Evolutionary conservation across 1,140 invertebrate genomes (phyloP), one percentile per base, ranked within the genome.

Genomic region (Papilio polytes): DNA sequence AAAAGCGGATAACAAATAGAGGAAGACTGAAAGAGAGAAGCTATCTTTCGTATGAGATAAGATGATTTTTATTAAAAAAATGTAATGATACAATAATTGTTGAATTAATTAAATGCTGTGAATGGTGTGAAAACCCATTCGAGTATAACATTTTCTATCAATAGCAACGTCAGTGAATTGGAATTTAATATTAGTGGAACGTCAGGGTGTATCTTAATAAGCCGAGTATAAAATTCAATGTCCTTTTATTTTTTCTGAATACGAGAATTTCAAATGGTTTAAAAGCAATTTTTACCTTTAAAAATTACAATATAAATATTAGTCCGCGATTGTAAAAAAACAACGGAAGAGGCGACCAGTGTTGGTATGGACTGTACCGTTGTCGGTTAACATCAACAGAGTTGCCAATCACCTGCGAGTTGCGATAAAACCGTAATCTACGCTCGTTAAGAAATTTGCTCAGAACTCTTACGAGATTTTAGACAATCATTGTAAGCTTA

Each of bases 391-490:
- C n/a, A 74, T 46, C 72, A 74, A 73, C 70, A 73, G 70, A 36
- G 44, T 74, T 44, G 36, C 36, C 72, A 74, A 74, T 74, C 72
- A 74, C 72, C 20, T 74, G 53, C 18, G 8, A 56, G n/a, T 56
- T 56, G 53, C 53, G 53, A 56, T 56, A 56, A 20, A 74, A 74
- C 41, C 72, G 20, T 56, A 56, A 56, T 31, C 72, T 20, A 74
- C 73, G 73, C 73, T 74, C 73, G 73, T 74, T 74, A 74, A 74
- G 73, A 41, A 46, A 41, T 48, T 22, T 74, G 41, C 10, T 74
- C 41, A 74, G 53, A 48, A 70, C 26, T 26, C 59, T 70, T 70
- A 31, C 26, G 13, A 31, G 63, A 70, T 70, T 70, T 70, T 36
- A 70, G 12, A 36, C 20, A 8, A 59, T 59, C 59, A 63, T 70